These are phyloP conservation scores for Tretioscincus oriximinensis DNA, from an alignment of 2,113 vertebrate species.

Conservation along the genomic window DNA sequence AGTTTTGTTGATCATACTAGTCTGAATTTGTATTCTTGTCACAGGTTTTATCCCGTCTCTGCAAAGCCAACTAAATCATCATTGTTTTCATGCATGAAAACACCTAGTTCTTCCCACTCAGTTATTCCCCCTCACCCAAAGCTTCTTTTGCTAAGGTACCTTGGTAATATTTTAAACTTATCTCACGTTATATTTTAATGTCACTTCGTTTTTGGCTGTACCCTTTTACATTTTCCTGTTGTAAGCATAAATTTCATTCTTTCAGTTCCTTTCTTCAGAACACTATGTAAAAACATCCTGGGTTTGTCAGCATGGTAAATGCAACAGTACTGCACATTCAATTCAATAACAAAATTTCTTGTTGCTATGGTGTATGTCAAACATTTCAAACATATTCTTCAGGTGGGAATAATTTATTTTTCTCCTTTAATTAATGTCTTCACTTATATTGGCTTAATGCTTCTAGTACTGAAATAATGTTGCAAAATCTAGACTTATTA, in stretches of 20 bases:
- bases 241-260: constrained; percentile 16
- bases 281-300: not conserved
- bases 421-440: constrained; percentile 1
- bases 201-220: constrained; percentile 8
- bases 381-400: not conserved
- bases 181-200: constrained; percentile 14
- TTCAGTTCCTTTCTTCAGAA: not conserved
- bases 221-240: constrained; percentile 9
- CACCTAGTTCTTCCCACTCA: constrained; percentile 38
- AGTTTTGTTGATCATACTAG: constrained; percentile 36
- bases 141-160: constrained; percentile 27
- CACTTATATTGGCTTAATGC: too few species aligned
- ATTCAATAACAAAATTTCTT: not conserved
- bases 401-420: not conserved
- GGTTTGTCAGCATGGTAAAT: not conserved
- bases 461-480: constrained; percentile 8
- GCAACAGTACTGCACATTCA: not conserved
- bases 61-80: constrained; percentile 50
- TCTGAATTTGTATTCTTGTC: constrained; percentile 57
- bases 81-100: constrained; percentile 57
- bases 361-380: not conserved
- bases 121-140: constrained; percentile 28
- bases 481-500: not conserved
- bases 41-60: constrained; percentile 44
- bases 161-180: constrained; percentile 36